Evolutionary conservation across 2,113 vertebrate species (phyloP), one percentile per base, ranked within the genome.

Genomic region (Ginglymostoma cirratum): DNA sequence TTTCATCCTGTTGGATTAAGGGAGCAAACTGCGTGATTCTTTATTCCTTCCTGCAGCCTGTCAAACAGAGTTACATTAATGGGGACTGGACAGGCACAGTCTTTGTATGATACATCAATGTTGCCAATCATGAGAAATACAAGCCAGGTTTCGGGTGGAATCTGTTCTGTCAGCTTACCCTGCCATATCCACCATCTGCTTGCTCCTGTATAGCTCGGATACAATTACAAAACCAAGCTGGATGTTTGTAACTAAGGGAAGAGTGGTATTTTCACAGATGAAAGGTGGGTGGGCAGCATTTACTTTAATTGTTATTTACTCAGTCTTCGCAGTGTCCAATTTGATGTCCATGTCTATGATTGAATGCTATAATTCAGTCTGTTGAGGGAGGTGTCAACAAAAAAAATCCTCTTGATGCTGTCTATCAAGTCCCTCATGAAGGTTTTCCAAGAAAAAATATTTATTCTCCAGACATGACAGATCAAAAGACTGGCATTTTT

Each of bases 101-200:
- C 78, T 83, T 83, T 83, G 78, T 42, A 83, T n/a, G 19, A 42
- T 83, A 42, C 78, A 61, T 61, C 38, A 38, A 5, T 83, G 78
- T 83, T 38, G n/a, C 78, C 78, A 83, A 83, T 42, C 38, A 17
- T 83, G 78, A 42, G 78, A 42, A 42, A 42, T 5, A 19, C 15
- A 19, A 61, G 78, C 78, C 78, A 83, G n/a, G 15, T 42, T 83
- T 83, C 3, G 2, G 1, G n/a, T 17, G 19, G 78, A 42, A 83
- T 42, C n/a, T 42, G n/a, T 38, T 83, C 78, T 17, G 17, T 42
- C 78, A 19, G 78, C 78, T 4, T 83, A 17, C 78, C 78, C 78
- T 83, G 78, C 78, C 78, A 83, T 83, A 19, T 83, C 5, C 78
- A 83, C 78, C 78, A 83, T 83, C 78, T 83, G 78, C n/a, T 83